These are phyloP conservation scores for Hipparchia sbordonii DNA, from an alignment of 2,888 invertebrate species.

Conservation along the genomic window DNA sequence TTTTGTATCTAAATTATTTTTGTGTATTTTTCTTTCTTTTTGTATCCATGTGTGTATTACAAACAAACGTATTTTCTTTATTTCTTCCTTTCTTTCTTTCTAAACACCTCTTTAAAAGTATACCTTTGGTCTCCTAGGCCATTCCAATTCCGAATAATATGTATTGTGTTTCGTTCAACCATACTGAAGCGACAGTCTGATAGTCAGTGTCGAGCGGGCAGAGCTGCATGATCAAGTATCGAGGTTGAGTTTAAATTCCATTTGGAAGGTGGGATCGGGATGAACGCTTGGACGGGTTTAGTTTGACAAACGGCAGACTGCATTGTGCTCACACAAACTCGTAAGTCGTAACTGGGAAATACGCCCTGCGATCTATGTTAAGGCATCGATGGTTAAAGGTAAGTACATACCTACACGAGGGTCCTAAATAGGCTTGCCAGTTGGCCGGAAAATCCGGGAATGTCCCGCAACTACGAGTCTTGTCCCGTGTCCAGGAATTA, in stretches of 20 bases:
- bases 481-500: too few species aligned
- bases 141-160: conserved; percentile 1
- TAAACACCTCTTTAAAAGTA: background rate
- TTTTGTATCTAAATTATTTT: too few species aligned
- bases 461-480: too few species aligned
- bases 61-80: too few species aligned
- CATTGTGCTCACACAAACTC: background rate
- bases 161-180: conserved; percentile 2
- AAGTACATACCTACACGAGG: background rate
- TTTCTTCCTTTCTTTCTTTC: too few species aligned
- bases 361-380: background rate
- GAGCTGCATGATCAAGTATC: background rate
- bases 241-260: conserved; percentile 7
- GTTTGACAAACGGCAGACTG: conserved; percentile 7
- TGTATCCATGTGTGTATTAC: too few species aligned
- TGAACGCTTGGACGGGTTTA: background rate
- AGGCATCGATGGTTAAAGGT: too few species aligned
- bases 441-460: too few species aligned
- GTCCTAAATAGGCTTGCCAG: too few species aligned
- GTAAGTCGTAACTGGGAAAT: background rate
- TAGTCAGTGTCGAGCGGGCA: conserved; percentile 3
- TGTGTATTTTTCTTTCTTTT: too few species aligned
- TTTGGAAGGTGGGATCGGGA: conserved; percentile 1
- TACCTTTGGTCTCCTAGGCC: background rate
- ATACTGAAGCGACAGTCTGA: conserved; percentile 4